phyloP scores from a whole-genome alignment of 2,888 invertebrate genomes.

The Selenia dentaria region DNA sequence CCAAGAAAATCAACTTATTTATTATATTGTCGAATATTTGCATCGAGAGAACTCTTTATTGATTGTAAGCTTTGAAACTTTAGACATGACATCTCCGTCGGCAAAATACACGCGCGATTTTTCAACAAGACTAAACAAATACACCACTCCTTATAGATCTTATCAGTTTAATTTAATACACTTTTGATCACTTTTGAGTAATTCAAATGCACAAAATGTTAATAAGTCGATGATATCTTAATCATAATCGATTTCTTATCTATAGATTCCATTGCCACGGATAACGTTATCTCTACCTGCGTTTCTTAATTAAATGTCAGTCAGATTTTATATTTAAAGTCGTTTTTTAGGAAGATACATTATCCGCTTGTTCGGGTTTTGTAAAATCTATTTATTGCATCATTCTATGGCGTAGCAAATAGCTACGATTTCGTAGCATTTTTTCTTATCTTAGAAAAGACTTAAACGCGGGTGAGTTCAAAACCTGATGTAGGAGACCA shows the following conservation, averaged over 20 bases:
- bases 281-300: conserved; percentile 15
- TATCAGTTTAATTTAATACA: conserved; percentile 10
- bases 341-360: no score
- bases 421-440: conserved; percentile 13
- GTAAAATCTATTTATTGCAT: neutral
- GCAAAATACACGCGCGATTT: neutral
- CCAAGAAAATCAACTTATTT: neutral
- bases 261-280: conserved; percentile 16
- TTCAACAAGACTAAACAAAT: no score
- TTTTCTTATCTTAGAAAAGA: conserved; percentile 39
- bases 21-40: neutral
- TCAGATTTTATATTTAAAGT: conserved; percentile 2
- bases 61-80: neutral
- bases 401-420: neutral
- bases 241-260: conserved; percentile 20
- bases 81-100: conserved; percentile 8
- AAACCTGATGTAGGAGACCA: no score
- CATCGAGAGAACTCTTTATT: neutral
- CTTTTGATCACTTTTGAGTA: neutral
- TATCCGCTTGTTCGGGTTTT: no score
- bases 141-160: neutral
- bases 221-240: conserved; percentile 15
- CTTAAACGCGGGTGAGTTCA: conserved; percentile 42
- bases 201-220: conserved; percentile 8
- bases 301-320: conserved; percentile 9